Evolutionary conservation across 2,113 vertebrate genomes (phyloP).

Genomic region (Phalacrocorax carbo): DNA sequence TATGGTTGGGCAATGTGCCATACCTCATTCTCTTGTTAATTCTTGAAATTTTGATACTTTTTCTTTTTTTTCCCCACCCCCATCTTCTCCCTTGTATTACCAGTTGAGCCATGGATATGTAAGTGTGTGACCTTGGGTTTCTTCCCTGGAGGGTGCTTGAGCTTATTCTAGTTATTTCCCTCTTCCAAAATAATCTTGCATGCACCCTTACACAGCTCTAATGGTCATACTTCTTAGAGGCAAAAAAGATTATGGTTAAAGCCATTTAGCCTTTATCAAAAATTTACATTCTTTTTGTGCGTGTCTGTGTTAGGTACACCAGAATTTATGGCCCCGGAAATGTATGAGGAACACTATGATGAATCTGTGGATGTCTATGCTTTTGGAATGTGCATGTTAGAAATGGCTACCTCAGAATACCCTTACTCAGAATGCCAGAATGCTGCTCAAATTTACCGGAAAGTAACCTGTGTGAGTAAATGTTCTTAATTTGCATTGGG

Average conservation of each 20-base stretch:
- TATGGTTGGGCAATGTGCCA: background rate
- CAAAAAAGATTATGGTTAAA: background rate
- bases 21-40: background rate
- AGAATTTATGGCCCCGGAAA: conserved; percentile 98
- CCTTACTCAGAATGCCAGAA: conserved; percentile 99
- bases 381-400: conserved; percentile 99
- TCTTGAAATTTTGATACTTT: background rate
- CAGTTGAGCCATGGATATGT: background rate
- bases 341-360: conserved; percentile 98
- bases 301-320: conserved; percentile 83
- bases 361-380: conserved; percentile 96
- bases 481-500: rapidly evolving
- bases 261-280: background rate
- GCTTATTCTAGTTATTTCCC: background rate
- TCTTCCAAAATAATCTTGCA: background rate
- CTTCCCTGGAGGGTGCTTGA: background rate
- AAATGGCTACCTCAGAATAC: conserved; percentile 99
- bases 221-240: background rate
- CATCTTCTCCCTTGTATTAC: background rate
- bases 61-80: background rate
- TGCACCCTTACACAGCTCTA: background rate
- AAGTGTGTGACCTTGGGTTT: background rate
- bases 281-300: background rate
- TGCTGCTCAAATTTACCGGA: conserved; percentile 97
- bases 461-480: conserved; percentile 97